These are phyloP conservation scores for Paramisgurnus dabryanus DNA, from an alignment of 2,113 vertebrate species.

Conservation along the genomic window DNA sequence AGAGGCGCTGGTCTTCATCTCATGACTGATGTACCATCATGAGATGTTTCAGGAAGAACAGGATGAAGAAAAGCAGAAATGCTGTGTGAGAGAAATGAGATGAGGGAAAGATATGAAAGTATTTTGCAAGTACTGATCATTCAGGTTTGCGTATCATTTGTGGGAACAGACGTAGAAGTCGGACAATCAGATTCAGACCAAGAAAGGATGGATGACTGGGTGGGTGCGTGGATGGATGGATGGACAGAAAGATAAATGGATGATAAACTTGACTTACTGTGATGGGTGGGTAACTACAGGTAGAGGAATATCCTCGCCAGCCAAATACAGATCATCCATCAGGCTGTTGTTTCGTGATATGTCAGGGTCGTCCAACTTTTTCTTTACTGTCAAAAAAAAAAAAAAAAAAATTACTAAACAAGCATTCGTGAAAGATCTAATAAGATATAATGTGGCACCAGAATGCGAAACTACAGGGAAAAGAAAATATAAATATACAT, in stretches of 20 bases:
- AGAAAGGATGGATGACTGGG: too few species aligned
- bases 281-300: conserved; percentile 67
- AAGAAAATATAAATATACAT: too few species aligned
- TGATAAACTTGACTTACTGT: conserved; percentile 74
- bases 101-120: not conserved
- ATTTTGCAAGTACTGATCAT: too few species aligned
- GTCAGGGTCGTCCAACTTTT: conserved; percentile 65
- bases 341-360: conserved; percentile 80
- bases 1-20: conserved; percentile 49
- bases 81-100: not conserved
- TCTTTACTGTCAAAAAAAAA: conserved; percentile 64
- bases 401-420: not conserved
- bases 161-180: too few species aligned
- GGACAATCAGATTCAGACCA: too few species aligned
- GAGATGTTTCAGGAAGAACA: conserved; percentile 37
- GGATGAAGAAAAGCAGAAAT: not conserved
- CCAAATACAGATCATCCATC: conserved; percentile 77
- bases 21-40: conserved; percentile 23
- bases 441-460: not conserved
- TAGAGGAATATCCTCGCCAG: conserved; percentile 74
- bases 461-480: not conserved
- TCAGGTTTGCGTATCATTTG: not conserved
- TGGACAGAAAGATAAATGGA: conserved; percentile 24
- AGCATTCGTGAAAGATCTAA: not conserved
- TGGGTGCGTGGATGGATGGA: too few species aligned